Evolutionary conservation across 2,797 vertebrate species (phyloP).

Genomic region (Acrossocheilus fasciatus): DNA sequence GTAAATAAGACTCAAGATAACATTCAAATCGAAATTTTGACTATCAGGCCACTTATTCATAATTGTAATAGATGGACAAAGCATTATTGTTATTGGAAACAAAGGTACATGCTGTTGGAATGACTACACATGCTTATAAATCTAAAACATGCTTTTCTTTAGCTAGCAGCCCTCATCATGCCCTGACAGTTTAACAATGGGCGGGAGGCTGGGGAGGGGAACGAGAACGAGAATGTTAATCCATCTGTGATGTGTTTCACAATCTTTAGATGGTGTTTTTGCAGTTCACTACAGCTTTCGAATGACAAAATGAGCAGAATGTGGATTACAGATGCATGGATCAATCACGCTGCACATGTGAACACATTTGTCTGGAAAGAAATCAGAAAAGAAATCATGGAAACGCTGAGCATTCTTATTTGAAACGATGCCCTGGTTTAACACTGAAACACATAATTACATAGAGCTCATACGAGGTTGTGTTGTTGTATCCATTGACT

Average conservation of each 20-base stretch:
- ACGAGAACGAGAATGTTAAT: constrained; percentile 18
- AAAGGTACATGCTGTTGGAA: constrained; percentile 23
- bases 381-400: not conserved
- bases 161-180: constrained; percentile 27
- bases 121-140: constrained; percentile 15
- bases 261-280: not conserved
- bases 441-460: constrained; percentile 42
- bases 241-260: constrained; percentile 14
- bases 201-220: constrained; percentile 4
- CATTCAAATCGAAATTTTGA: constrained; percentile 9
- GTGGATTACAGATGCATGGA: constrained; percentile 13
- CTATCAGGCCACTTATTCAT: not conserved
- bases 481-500: constrained; percentile 54
- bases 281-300: constrained; percentile 4
- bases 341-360: not conserved
- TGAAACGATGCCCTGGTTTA: constrained; percentile 21
- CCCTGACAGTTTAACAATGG: constrained; percentile 39
- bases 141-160: constrained; percentile 23
- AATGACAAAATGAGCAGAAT: not conserved
- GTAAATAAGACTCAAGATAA: not conserved
- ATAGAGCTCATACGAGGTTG: constrained; percentile 1
- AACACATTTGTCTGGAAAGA: constrained; percentile 10
- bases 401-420: not conserved
- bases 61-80: constrained; percentile 10
- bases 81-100: constrained; percentile 3